Conservation (phyloP, 2,113 vertebrate genomes). For the Opisthocomus hoazin region DNA sequence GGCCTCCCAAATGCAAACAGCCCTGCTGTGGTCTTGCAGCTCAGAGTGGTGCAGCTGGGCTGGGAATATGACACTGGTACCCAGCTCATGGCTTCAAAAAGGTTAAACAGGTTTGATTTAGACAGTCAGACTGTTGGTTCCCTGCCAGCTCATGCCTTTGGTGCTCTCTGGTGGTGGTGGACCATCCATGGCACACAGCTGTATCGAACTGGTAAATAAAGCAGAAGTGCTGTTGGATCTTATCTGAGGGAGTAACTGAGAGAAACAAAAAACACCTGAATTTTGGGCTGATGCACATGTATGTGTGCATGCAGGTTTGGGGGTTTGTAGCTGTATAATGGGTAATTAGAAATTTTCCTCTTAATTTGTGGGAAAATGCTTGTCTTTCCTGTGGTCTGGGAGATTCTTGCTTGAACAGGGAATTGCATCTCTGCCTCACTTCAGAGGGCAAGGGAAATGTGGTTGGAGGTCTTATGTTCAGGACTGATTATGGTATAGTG, state of each 20-base stretch:
- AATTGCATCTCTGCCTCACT: not conserved
- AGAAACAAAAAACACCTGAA: not conserved
- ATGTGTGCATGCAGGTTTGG: not conserved
- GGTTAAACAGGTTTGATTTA: not conserved
- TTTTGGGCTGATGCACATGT: accelerated
- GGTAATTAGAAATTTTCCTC: not conserved
- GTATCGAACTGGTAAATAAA: not conserved
- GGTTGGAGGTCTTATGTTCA: not conserved
- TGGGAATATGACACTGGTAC: not conserved
- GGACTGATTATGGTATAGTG: not conserved
- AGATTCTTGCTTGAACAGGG: not conserved
- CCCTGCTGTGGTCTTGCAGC: not conserved
- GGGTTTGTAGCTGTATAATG: not conserved
- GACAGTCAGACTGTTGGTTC: not conserved
- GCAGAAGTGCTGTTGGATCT: not conserved
- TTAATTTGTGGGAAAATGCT: not conserved
- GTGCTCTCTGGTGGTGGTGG: not conserved
- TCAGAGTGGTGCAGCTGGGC: not conserved
- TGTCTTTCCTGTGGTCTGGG: not conserved
- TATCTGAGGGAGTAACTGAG: not conserved
- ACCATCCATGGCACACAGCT: not conserved
- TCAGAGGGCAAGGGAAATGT: not conserved
- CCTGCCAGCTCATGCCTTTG: not conserved
- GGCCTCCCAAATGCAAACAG: not conserved
- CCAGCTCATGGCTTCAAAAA: not conserved